These are phyloP conservation scores for Pogonocichla stellata DNA, from an alignment of 2,113 vertebrate genomes.

Conservation along the genomic window DNA sequence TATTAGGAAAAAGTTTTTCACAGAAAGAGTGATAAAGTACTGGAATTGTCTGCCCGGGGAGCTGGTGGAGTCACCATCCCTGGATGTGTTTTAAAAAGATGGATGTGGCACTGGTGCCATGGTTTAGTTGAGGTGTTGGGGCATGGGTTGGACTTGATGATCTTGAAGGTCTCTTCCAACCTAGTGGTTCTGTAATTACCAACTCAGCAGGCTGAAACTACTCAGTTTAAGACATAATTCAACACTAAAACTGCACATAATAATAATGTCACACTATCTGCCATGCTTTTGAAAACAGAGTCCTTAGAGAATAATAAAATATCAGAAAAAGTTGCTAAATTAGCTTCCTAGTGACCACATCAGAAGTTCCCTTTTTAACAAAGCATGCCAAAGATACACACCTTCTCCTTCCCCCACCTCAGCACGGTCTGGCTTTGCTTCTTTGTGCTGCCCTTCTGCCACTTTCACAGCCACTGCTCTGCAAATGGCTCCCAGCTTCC, in stretches of 20 bases:
- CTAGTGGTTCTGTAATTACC: neutral
- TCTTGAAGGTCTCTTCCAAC: no score
- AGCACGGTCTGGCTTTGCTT: conserved; percentile 68
- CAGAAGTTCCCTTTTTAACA: neutral
- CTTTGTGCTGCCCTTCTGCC: conserved; percentile 86
- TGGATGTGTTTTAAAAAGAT: no score
- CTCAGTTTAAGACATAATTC: neutral
- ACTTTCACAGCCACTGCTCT: conserved; percentile 94
- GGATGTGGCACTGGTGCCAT: no score
- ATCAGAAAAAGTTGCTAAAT: neutral
- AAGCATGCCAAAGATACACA: conserved; percentile 24
- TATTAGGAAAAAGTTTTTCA: no score
- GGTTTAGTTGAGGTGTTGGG: no score
- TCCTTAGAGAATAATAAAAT: neutral
- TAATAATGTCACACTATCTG: neutral
- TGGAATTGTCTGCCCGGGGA: no score
- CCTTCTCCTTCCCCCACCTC: conserved; percentile 74
- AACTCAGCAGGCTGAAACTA: neutral
- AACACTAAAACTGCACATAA: neutral
- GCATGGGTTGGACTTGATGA: no score
- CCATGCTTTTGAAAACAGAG: neutral
- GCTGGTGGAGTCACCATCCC: no score
- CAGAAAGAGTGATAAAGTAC: no score
- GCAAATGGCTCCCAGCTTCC: conserved; percentile 92
- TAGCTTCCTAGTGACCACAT: neutral